Evolutionary conservation across 2,888 invertebrate genomes (phyloP), one percentile per base, ranked within the genome.

Genomic region (Sesia bembeciformis): DNA sequence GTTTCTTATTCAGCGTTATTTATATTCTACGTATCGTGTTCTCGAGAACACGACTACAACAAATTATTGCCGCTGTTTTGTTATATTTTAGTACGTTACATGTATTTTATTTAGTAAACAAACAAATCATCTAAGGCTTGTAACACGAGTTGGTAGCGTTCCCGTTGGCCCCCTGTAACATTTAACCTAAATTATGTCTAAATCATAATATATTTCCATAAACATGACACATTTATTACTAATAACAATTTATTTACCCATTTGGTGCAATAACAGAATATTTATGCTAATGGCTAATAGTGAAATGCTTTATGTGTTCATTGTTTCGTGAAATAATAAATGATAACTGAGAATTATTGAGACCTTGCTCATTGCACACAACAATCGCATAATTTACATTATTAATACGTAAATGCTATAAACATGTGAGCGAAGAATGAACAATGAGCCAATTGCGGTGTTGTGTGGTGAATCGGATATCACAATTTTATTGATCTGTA

Each of bases 251-350:
- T 5, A 23, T 46, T 46, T 46, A 46, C 46, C 46, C 7, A 46
- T n/a, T 46, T 46, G 23, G 46, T 46, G 7, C 23, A 46, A 46
- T 23, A 46, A 46, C 8, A 46, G 46, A 46, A 46, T 4, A 46
- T 50, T 50, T 72, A 79, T 78, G 78, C 74, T 79, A 81, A 84
- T 77, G 67, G 83, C 84, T 83, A 80, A 69, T 81, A 80, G 79
- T 76, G 74, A 79, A 80, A 76, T 78, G 84, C 79, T 85, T 84
- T 84, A 83, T 77, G 75, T 81, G 79, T 79, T 70, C 75, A 81
- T 84, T 86, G 85, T 86, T 76, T 72, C 67, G 76, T 76, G 75
- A 69, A 75, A 81, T 75, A 76, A 83, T 84, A 81, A 81, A 81
- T 79, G 74, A 75, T 72, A 64, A 61, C 58, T 62, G 62, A 64